Conservation (phyloP, 2,797 vertebrate species). For the Oophaga sylvatica region DNA sequence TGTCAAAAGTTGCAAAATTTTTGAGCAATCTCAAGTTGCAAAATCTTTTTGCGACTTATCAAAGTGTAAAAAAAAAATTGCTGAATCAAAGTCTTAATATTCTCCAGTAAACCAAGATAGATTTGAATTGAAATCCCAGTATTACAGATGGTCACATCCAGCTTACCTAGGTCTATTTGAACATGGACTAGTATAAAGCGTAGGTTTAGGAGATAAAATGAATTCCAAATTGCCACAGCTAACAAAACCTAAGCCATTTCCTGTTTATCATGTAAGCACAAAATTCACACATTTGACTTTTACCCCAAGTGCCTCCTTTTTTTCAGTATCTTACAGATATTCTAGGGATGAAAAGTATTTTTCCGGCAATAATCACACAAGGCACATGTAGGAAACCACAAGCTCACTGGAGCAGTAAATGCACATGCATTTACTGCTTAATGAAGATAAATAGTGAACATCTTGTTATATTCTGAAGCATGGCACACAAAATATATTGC, state of each 20-base stretch:
- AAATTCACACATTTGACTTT: background rate
- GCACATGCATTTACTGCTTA: background rate
- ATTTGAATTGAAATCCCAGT: background rate
- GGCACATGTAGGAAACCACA: background rate
- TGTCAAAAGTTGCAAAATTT: too few relatives aligned
- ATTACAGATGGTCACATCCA: background rate
- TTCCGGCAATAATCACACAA: background rate
- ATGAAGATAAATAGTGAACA: conserved; percentile 6
- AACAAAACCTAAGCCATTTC: too few relatives aligned
- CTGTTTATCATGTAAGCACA: background rate
- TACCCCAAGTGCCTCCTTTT: background rate
- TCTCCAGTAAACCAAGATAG: background rate
- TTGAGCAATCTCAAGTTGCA: too few relatives aligned
- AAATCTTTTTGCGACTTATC: too few relatives aligned
- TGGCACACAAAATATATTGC: conserved; percentile 10
- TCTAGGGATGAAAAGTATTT: background rate
- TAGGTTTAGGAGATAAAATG: background rate
- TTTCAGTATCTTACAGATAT: background rate
- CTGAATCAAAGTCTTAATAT: background rate
- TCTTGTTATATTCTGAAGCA: background rate
- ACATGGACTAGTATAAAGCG: background rate
- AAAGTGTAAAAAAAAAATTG: too few relatives aligned
- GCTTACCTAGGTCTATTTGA: background rate
- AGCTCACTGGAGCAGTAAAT: background rate
- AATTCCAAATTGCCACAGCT: too few relatives aligned